Base-by-base conservation (phyloP, 2,797 vertebrate species). In the Cirrhinus molitorella region DNA sequence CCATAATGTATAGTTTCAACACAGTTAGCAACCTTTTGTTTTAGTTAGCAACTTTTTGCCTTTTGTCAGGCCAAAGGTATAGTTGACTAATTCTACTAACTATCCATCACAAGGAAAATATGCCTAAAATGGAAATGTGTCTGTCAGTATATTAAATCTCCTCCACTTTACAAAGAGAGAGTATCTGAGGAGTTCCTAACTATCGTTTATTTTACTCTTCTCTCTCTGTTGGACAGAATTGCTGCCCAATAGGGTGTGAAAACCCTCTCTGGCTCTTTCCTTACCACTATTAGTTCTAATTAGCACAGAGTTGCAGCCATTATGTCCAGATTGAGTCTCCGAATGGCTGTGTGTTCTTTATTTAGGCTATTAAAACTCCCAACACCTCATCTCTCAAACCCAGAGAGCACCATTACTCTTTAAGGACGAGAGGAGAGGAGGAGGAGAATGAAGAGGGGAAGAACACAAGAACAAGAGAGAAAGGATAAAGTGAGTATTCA, bases 271-370 rank as follows among this genome's bases (percentile, higher is more conserved):
- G 61, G 70, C 78, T 81, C 51, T 81, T 59, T 75, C 19, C 63
- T 81, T 51, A 59, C 49, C 23, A 80, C 79, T 76, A 77, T 85
- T 85, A 59, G 25, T 81, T 75, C 84, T 85, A 81, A 85, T 85
- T 81, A 85, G 79, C n/a, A 51, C 51, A 63, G 28, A 85, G 49
- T 80, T 75, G 72, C 59, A 23, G 71, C 72, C 68, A 57, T 80
- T 80, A 85, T 75, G 71, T 75, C 79, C 72, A 49, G 63, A 85
- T 70, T 76, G 72, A 67, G 51, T 76, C 79, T 81, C 63, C 57
- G 51, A 76, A 31, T 3, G 28, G 28, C 84, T 81, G 70, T 79
- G 49, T 55, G 40, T 80, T 59, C 61, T 85, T 85, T 85, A 85
- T 84, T 67, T 80, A 66, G 59, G 68, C 61, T 74, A 80, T 74